phyloP scores from a whole-genome alignment of 2,113 vertebrate genomes.

The Fukomys damarensis region DNA sequence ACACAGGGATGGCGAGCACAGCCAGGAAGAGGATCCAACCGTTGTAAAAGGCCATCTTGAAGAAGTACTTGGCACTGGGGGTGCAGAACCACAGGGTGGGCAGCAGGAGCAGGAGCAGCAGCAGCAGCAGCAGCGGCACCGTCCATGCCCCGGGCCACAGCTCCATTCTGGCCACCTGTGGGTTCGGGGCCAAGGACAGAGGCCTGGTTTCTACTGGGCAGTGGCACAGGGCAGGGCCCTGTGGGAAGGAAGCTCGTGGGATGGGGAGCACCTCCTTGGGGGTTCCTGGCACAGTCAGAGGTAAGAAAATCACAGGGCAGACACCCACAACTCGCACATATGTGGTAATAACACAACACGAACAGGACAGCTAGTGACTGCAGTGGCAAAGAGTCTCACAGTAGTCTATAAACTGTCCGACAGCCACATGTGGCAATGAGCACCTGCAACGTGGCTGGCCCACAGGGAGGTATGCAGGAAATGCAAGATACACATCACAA shows the following conservation, averaged over 20 bases:
- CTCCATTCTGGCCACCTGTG: conserved; percentile 80
- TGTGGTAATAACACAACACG: neutral
- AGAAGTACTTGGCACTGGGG: conserved; percentile 86
- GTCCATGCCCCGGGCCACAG: conserved; percentile 81
- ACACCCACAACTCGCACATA: neutral
- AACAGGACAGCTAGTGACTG: neutral
- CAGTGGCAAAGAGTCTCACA: neutral
- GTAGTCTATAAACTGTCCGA: neutral
- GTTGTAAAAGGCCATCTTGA: conserved; percentile 87
- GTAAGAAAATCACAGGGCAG: neutral
- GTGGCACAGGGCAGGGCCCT: neutral
- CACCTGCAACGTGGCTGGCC: neutral
- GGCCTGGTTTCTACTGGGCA: neutral
- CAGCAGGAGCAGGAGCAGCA: conserved; percentile 82
- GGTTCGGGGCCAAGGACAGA: neutral
- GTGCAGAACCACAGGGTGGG: conserved; percentile 84
- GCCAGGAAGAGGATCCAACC: conserved; percentile 87
- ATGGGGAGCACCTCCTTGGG: neutral
- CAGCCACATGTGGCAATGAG: neutral
- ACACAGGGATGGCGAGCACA: conserved; percentile 84
- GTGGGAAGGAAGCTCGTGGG: neutral
- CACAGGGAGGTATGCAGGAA: neutral
- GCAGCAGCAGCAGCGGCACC: conserved; percentile 73
- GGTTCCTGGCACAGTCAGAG: neutral
- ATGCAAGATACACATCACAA: neutral